These are phyloP conservation scores for Muntiacus muntjak DNA, from an alignment of 2,113 vertebrate species.

Conservation along the genomic window DNA sequence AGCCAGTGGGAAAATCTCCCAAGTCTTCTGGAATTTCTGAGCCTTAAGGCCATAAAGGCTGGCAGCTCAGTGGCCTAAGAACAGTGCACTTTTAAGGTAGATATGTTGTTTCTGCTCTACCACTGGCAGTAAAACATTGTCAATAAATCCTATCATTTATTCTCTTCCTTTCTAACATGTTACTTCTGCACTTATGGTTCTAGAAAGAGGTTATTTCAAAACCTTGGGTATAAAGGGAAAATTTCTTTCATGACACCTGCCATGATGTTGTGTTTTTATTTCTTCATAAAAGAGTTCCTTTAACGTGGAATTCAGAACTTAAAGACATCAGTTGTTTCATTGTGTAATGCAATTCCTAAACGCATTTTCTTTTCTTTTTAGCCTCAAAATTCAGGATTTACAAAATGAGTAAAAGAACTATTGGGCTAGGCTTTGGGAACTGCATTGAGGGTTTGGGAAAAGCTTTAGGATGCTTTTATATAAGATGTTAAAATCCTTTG, in stretches of 20 bases:
- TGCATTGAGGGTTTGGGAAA: neutral
- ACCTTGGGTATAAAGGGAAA: conserved; percentile 45
- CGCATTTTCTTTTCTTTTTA: neutral
- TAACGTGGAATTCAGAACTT: conserved; percentile 11
- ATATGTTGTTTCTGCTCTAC: conserved; percentile 49
- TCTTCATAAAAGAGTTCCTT: conserved; percentile 30
- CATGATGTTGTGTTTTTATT: conserved; percentile 19
- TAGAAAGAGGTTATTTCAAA: conserved; percentile 66
- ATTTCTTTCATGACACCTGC: conserved; percentile 29
- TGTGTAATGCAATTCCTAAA: conserved; percentile 28
- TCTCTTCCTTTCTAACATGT: conserved; percentile 28
- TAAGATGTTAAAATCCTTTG: conserved; percentile 42
- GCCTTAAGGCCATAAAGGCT: neutral
- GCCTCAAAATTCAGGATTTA: neutral
- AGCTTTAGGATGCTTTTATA: conserved; percentile 28
- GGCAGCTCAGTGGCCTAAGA: neutral
- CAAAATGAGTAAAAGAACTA: neutral
- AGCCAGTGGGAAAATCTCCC: conserved; percentile 52
- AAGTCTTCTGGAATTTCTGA: neutral
- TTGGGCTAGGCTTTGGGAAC: neutral
- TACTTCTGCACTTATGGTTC: conserved; percentile 59
- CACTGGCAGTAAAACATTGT: conserved; percentile 38
- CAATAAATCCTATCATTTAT: conserved; percentile 66
- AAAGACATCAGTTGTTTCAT: conserved; percentile 19
- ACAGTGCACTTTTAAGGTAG: neutral